phyloP scores from a whole-genome alignment of 2,888 invertebrate species.

The Piscicola geometra region DNA sequence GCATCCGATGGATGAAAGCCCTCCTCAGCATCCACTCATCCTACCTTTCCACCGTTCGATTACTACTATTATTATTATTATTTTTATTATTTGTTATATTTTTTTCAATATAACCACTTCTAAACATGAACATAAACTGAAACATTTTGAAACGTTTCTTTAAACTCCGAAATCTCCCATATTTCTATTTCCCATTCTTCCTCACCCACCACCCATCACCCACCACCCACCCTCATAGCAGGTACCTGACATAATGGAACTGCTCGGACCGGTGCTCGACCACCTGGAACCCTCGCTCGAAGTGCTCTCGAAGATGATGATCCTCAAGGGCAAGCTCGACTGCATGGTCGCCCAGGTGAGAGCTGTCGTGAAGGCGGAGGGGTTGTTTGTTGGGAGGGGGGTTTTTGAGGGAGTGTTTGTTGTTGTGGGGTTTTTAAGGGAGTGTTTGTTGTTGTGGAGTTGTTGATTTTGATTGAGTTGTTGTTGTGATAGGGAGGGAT shows the following conservation, averaged over 20 bases:
- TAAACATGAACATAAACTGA: background rate
- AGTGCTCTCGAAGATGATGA: constrained; percentile 7
- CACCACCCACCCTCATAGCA: no score
- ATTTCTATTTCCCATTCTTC: background rate
- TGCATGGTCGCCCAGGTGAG: constrained; percentile 8
- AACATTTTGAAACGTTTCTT: background rate
- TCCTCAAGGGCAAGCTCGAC: constrained; percentile 27
- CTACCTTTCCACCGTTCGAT: constrained; percentile 34
- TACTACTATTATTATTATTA: background rate
- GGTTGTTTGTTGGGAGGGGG: no score
- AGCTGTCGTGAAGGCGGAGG: no score
- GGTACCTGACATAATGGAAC: constrained; percentile 32
- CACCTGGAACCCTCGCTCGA: constrained; percentile 16
- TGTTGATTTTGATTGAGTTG: no score
- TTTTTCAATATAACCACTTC: no score
- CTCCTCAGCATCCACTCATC: constrained; percentile 26
- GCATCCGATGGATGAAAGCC: constrained; percentile 26
- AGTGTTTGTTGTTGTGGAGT: no score
- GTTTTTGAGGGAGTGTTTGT: no score
- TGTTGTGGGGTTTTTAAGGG: no score
- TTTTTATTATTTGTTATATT: constrained; percentile 1
- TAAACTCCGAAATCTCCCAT: background rate
- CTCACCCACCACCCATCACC: background rate
- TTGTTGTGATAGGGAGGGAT: no score
- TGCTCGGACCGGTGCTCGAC: constrained; percentile 26